Conservation (phyloP, 2,797 vertebrate species). For the Neomorphus geoffroyi region DNA sequence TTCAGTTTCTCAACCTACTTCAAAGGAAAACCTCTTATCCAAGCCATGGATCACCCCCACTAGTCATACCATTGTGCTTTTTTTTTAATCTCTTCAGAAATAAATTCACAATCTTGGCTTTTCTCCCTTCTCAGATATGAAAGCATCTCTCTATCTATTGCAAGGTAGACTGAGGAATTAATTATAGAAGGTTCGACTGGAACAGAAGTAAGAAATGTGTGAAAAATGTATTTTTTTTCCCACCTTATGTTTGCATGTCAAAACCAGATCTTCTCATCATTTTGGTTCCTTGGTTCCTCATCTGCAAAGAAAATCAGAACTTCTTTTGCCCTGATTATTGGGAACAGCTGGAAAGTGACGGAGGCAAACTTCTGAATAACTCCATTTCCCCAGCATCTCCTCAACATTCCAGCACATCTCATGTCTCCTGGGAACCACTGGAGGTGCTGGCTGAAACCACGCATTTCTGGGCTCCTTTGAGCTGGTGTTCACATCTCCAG, state of each 20-base stretch:
- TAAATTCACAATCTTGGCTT: not conserved
- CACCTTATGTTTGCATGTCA: not conserved
- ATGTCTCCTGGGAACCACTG: fast-evolving
- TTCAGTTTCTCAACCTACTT: not conserved
- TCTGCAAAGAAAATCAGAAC: not conserved
- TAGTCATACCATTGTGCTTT: not conserved
- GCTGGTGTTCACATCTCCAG: not conserved
- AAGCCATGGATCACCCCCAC: not conserved
- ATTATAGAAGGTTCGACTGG: not conserved
- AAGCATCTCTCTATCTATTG: not conserved
- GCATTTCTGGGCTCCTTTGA: not conserved
- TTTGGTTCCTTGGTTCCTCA: not conserved
- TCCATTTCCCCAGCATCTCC: not conserved
- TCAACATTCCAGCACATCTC: fast-evolving
- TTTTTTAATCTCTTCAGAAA: not conserved
- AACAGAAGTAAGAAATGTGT: not conserved
- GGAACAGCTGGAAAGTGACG: not conserved
- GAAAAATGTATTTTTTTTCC: not conserved
- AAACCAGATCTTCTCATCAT: not conserved
- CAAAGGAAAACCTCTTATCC: not conserved
- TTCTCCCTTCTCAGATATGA: not conserved
- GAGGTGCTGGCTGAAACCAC: not conserved
- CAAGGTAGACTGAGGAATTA: not conserved
- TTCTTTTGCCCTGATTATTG: not conserved
- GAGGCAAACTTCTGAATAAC: not conserved